phyloP scores from a whole-genome alignment of 2,888 invertebrate species.

The Dastarcus helophoroides region DNA sequence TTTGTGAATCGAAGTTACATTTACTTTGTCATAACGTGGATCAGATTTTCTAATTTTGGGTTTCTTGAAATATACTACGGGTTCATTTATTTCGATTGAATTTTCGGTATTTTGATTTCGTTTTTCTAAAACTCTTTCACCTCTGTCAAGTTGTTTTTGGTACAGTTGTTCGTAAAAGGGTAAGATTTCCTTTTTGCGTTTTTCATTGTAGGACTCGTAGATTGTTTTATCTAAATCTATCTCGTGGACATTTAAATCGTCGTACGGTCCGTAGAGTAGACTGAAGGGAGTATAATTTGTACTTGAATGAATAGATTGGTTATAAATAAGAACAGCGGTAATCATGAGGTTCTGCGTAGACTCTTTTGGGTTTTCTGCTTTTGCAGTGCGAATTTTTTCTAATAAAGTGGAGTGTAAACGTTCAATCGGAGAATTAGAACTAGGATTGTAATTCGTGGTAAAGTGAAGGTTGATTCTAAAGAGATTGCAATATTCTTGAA shows the following conservation, averaged over 20 bases:
- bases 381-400: too few species aligned
- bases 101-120: slow-evolving; percentile 9
- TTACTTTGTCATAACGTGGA: slow-evolving; percentile 14
- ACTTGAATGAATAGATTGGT: slow-evolving; percentile 7
- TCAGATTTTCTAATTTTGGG: slow-evolving; percentile 11
- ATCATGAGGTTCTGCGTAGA: slow-evolving; percentile 6
- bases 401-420: too few species aligned
- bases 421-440: too few species aligned
- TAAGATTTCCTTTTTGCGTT: slow-evolving; percentile 15
- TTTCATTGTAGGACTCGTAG: slow-evolving; percentile 16
- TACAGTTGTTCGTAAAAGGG: slow-evolving; percentile 9
- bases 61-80: slow-evolving; percentile 11
- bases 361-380: slow-evolving; percentile 6
- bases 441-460: too few species aligned
- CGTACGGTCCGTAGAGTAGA: slow-evolving; percentile 18
- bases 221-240: slow-evolving; percentile 15
- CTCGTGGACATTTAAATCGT: slow-evolving; percentile 16
- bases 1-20: slow-evolving; percentile 11
- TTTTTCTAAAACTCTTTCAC: slow-evolving; percentile 10
- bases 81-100: slow-evolving; percentile 8
- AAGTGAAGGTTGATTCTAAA: too few species aligned
- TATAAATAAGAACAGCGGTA: slow-evolving; percentile 7
- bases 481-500: slow-evolving; percentile 4
- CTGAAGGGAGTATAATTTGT: too few species aligned
- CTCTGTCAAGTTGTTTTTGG: slow-evolving; percentile 9